A percentile compares a stretch with the other conserved stretches of the same genome.
These are phyloP conservation scores for Neoniphon sammara DNA, from an alignment of 2,797 vertebrate genomes.

Conservation along the genomic window DNA sequence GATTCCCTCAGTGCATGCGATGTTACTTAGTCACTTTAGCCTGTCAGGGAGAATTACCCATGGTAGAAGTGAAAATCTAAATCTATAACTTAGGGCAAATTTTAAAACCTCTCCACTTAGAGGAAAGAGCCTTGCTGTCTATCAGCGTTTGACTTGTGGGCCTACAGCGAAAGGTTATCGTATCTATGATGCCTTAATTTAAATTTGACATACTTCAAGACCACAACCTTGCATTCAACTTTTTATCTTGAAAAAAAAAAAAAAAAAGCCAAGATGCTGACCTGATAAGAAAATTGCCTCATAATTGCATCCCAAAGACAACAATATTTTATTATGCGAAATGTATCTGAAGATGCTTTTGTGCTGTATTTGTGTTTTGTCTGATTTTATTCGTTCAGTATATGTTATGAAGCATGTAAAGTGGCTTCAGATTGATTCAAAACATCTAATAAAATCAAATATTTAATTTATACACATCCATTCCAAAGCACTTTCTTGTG, in stretches of 20 bases:
- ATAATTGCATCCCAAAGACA: background rate
- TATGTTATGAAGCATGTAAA: background rate
- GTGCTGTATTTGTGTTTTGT: conserved; percentile 22
- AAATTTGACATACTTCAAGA: conserved; percentile 52
- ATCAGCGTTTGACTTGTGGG: conserved; percentile 66
- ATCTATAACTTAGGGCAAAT: conserved; percentile 77
- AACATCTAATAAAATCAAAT: conserved; percentile 67
- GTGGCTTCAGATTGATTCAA: conserved; percentile 29
- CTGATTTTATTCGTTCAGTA: background rate
- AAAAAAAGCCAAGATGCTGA: conserved; percentile 23
- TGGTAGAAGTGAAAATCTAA: conserved; percentile 71
- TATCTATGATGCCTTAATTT: conserved; percentile 59
- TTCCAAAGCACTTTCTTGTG: conserved; percentile 66
- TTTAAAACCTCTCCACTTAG: conserved; percentile 65
- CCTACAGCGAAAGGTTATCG: conserved; percentile 65
- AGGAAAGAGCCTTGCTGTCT: conserved; percentile 56
- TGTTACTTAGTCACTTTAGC: conserved; percentile 81
- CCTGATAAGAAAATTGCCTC: background rate
- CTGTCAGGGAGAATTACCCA: conserved; percentile 80
- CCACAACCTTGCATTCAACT: conserved; percentile 39
- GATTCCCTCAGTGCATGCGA: conserved; percentile 65
- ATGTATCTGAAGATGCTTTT: background rate
- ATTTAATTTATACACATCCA: conserved; percentile 61
- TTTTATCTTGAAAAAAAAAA: conserved; percentile 40
- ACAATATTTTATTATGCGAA: too few species aligned